Conservation (phyloP, 2,797 vertebrate genomes). For the Fistularia commersonii region DNA sequence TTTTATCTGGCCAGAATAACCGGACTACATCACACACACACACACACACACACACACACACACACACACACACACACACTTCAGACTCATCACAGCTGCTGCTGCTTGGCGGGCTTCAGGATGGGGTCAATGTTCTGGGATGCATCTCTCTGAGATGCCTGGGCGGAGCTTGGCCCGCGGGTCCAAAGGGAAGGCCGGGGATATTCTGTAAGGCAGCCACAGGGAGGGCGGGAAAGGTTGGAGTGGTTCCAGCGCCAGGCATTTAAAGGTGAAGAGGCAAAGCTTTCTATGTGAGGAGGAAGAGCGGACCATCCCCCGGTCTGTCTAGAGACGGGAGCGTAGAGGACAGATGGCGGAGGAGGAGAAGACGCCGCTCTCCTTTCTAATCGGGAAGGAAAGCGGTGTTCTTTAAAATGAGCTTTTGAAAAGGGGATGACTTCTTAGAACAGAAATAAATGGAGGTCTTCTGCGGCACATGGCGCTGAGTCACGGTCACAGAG, state of each 20-base stretch:
- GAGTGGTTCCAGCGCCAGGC: constrained; percentile 45
- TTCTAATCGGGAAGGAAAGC: background rate
- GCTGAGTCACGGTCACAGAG: constrained; percentile 65
- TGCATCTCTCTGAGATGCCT: no score
- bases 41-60: no score
- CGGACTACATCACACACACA: no score
- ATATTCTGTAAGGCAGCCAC: constrained; percentile 72
- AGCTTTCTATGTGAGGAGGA: constrained; percentile 38
- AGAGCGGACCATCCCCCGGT: no score
- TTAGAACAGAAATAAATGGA: constrained; percentile 76
- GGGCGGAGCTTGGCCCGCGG: background rate
- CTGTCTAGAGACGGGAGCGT: no score
- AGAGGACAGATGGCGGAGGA: background rate
- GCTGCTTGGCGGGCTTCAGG: no score
- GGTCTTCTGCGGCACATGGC: constrained; percentile 61
- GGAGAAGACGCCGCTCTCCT: background rate
- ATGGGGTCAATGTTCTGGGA: no score
- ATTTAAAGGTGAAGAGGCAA: constrained; percentile 51
- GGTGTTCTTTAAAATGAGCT: constrained; percentile 53
- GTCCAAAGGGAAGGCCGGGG: constrained; percentile 60
- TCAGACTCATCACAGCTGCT: no score
- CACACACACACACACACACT: no score
- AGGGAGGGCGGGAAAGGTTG: constrained; percentile 65
- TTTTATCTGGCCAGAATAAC: no score
- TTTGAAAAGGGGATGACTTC: constrained; percentile 76